These are phyloP conservation scores for Yponomeuta sedellus DNA, from an alignment of 2,888 invertebrate genomes.

Conservation along the genomic window DNA sequence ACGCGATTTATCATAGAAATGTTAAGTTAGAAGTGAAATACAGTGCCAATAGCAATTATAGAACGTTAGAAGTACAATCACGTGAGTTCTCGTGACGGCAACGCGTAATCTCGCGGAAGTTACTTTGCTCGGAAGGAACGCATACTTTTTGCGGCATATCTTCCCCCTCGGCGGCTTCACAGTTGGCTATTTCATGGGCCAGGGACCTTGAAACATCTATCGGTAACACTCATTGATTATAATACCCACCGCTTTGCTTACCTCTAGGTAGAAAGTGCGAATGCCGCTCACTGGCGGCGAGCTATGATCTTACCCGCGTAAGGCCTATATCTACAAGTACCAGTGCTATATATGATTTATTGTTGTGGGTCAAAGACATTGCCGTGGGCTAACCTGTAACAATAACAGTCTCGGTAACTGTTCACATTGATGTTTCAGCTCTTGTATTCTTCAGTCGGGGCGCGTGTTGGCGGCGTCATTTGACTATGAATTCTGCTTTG, in stretches of 20 bases:
- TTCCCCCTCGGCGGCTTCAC: constrained; percentile 40
- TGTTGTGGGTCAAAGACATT: constrained; percentile 72
- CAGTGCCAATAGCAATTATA: constrained; percentile 39
- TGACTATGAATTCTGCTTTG: constrained; percentile 78
- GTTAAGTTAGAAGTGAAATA: constrained; percentile 44
- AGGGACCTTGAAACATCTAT: constrained; percentile 46
- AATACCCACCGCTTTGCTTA: constrained; percentile 25
- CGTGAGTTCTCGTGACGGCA: constrained; percentile 44
- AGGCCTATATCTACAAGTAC: constrained; percentile 40
- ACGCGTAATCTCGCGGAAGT: constrained; percentile 66
- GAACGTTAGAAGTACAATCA: constrained; percentile 39
- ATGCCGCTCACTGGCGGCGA: constrained; percentile 36
- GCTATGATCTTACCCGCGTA: constrained; percentile 63
- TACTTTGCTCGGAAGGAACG: constrained; percentile 68
- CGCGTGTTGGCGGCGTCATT: constrained; percentile 27
- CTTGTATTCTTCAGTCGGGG: constrained; percentile 32
- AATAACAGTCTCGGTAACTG: constrained; percentile 49
- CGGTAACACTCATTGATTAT: constrained; percentile 45
- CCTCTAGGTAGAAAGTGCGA: constrained; percentile 41
- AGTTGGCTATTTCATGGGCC: constrained; percentile 54
- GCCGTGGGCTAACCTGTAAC: constrained; percentile 48
- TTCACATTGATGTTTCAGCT: constrained; percentile 61
- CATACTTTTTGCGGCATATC: constrained; percentile 72
- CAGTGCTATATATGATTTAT: constrained; percentile 59
- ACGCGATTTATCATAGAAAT: constrained; percentile 59